A percentile compares a stretch with the other conserved stretches of the same genome.
Evolutionary conservation across 2,888 invertebrate genomes (phyloP).

Genomic region (Brenthis ino): DNA sequence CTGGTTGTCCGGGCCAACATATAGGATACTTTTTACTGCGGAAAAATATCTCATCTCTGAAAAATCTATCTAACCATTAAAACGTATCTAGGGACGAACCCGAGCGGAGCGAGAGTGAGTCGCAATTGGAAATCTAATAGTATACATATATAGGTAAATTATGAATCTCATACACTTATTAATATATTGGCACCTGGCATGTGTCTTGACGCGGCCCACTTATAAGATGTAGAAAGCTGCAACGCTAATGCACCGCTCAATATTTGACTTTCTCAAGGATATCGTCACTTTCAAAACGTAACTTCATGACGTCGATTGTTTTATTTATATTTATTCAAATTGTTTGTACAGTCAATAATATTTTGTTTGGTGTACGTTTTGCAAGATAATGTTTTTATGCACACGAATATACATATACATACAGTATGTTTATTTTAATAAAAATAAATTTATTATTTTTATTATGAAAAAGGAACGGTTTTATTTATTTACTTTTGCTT

Average conservation of each 20-base stretch:
- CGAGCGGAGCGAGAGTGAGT: too few species aligned
- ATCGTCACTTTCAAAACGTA: conserved; percentile 44
- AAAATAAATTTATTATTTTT: too few species aligned
- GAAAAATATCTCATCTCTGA: too few species aligned
- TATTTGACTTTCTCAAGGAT: conserved; percentile 50
- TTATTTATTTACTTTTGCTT: too few species aligned
- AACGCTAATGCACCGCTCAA: conserved; percentile 41
- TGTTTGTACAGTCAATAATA: conserved; percentile 1
- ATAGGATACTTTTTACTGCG: too few species aligned
- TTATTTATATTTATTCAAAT: conserved; percentile 11
- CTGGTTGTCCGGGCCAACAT: too few species aligned
- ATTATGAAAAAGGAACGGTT: too few species aligned
- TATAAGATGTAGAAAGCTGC: conserved; percentile 42
- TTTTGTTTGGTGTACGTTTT: not conserved
- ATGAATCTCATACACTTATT: not conserved
- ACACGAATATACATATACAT: too few species aligned
- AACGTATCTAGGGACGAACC: too few species aligned
- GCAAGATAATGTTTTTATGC: not conserved
- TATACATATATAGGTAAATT: not conserved
- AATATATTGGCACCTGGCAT: conserved; percentile 26
- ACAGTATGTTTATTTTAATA: too few species aligned
- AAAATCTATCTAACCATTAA: too few species aligned
- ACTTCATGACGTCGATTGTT: conserved; percentile 23
- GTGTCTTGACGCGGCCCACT: conserved; percentile 39
- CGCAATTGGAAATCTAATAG: too few species aligned